phyloP scores from a whole-genome alignment of 2,113 vertebrate species.

The Sigmodon hispidus region DNA sequence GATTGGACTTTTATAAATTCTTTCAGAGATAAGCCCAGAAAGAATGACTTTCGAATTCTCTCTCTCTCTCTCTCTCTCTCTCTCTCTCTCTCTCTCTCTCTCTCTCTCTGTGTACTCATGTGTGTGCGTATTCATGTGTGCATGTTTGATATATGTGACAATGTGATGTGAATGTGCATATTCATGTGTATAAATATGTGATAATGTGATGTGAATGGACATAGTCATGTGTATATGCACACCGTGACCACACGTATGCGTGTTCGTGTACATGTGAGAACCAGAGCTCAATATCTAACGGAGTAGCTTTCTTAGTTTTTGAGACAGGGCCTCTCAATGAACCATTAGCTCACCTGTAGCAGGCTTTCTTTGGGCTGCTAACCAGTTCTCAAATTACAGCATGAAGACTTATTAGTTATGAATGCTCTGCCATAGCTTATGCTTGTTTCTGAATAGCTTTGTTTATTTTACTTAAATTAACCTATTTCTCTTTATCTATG shows the following conservation, averaged over 20 bases:
- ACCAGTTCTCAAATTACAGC: neutral
- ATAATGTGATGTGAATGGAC: neutral
- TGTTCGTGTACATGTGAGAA: no score
- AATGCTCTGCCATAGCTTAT: neutral
- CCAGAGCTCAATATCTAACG: no score
- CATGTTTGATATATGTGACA: neutral
- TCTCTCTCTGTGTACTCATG: neutral
- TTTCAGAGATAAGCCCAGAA: neutral
- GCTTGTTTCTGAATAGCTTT: neutral
- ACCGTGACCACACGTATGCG: no score
- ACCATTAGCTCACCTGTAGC: neutral
- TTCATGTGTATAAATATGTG: neutral
- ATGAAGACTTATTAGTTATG: neutral
- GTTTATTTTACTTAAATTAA: neutral
- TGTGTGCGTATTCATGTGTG: neutral
- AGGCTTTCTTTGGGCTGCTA: neutral
- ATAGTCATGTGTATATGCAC: neutral
- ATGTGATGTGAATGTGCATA: neutral
- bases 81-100: neutral
- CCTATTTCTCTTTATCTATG: neutral
- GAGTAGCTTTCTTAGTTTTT: neutral
- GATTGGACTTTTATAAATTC: neutral
- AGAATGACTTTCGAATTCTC: neutral
- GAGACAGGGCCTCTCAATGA: neutral
- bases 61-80: neutral